Evolutionary conservation across 2,113 vertebrate genomes (phyloP), one percentile per base, ranked within the genome.

Genomic region (Callospermophilus lateralis): DNA sequence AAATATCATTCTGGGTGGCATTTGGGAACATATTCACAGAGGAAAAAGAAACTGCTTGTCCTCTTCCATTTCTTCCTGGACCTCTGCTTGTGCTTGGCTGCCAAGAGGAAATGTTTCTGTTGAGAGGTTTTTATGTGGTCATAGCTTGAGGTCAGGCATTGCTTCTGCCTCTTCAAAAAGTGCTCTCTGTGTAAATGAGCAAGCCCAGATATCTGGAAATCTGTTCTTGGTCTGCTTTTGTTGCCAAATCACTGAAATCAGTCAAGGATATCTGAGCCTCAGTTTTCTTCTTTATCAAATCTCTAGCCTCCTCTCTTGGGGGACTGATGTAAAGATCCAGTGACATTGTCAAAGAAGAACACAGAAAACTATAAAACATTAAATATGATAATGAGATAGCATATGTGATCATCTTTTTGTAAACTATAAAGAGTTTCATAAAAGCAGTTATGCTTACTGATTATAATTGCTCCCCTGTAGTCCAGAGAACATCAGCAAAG

Each of bases 131-230:
- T 72, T 28, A 84, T 63, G 80, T 55, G 63, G 30, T 87, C 67
- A 81, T 20, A 91, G 87, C 28, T 86, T 78, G 51, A 58, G 45
- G 45, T 74, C 73, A 91, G 20, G 32, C 55, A 63, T 30, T 24
- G 19, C 28, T 65, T 94, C 68, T 39, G 32, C 42, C 78, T 72
- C 26, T 76, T 86, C 3, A 53, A 73, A 90, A 87, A 48, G 37
- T 37, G 2, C 45, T 87, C 84, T 95, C 84, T 78, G 17, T 48
- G 24, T 48, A 90, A 93, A 51, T 80, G 65, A 95, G 45, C 11
- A 87, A 96, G 28, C 0, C 37, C 65, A 97, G 74, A 87, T 95
- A 67, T 76, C 48, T 26, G 79, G 84, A 95, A 84, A 39, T 74
- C 13, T 67, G 6, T 76, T 84, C 61, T 87, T 89, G 13, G n/a